phyloP scores from a whole-genome alignment of 2,888 invertebrate species.

The Lissocephala sabroskyi region DNA sequence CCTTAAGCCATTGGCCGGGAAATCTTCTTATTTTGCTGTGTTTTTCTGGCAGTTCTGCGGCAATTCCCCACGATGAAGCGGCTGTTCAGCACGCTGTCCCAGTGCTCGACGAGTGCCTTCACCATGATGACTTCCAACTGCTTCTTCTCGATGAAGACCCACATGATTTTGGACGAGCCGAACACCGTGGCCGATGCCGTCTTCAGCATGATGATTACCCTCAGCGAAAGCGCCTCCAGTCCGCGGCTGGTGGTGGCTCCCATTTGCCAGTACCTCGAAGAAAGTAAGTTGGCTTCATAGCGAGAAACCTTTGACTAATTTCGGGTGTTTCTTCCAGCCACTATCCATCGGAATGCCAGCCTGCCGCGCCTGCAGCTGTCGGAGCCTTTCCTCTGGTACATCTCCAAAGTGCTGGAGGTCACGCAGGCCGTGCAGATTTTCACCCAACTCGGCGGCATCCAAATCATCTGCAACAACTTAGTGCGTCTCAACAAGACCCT shows the following conservation, averaged over 20 bases:
- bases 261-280: slow-evolving; percentile 80
- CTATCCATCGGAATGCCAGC: slow-evolving; percentile 66
- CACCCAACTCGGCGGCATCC: slow-evolving; percentile 82
- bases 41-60: slow-evolving; percentile 76
- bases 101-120: slow-evolving; percentile 81
- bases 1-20: too few relatives aligned
- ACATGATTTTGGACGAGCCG: slow-evolving; percentile 75
- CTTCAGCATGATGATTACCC: slow-evolving; percentile 85
- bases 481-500: slow-evolving; percentile 82
- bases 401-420: slow-evolving; percentile 84
- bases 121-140: slow-evolving; percentile 78
- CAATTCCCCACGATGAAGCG: slow-evolving; percentile 87
- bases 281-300: slow-evolving; percentile 48
- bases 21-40: too few relatives aligned
- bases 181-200: slow-evolving; percentile 88
- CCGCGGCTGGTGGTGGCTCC: slow-evolving; percentile 85
- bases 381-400: slow-evolving; percentile 89
- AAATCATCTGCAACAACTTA: slow-evolving; percentile 84
- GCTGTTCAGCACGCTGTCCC: slow-evolving; percentile 84
- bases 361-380: slow-evolving; percentile 77
- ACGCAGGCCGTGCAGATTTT: slow-evolving; percentile 84
- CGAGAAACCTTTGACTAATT: neutral
- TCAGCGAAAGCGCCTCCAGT: slow-evolving; percentile 84
- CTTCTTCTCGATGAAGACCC: slow-evolving; percentile 68
- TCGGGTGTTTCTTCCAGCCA: slow-evolving; percentile 40